Base-by-base conservation (phyloP, 2,888 invertebrate species). In the Cerastis leucographa region DNA sequence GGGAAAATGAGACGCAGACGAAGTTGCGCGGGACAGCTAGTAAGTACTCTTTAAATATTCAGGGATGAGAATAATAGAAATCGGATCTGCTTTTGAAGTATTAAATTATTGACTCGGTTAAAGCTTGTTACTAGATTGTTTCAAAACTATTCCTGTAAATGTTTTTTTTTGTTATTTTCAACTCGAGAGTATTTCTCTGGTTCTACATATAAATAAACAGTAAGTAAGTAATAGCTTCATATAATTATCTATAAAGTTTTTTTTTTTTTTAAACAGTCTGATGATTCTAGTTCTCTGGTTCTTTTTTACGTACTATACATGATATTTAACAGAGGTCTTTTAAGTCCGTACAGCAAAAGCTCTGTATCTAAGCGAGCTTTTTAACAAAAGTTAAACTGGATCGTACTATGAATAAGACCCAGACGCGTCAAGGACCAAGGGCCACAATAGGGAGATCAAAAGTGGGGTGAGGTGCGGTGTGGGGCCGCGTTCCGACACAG, bases 401-500 rank as follows among this genome's bases (percentile, higher is more conserved):
- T 72, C 65, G 44, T 46, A 81, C 84, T 84, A 81, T 87, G 84
- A 83, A 83, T 87, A 84, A 72, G 78, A 49, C 76, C 73, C 76
- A 77, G 80, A 67, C 71, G 69, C 79, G 78, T 81, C 84, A 89
- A 88, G 84, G 88, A 80, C 76, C 83, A 79, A 74, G 84, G 89
- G 83, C 83, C 80, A 86, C 85, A 87, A 89, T 80, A 87, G 87
- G 87, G 85, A 87, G 88, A 83, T 80, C 72, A 51, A 75, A 84
- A 78, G 91, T 85, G 94, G 92, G 92, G 92, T 85, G 93, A 86
- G 91, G 91, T 85, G 90, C 81, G 91, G 89, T 78, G 91, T 87
- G 89, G 84, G 86, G 87, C 79, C 85, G 90, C 92, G 92, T 94
- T 92, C 93, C 94, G 90, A 92, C 88, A 91, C 93, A 92, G 89